A percentile compares a stretch with the other conserved stretches of the same genome.
Evolutionary conservation across 2,888 invertebrate genomes (phyloP).

Genomic region (Prenolepis imparis): DNA sequence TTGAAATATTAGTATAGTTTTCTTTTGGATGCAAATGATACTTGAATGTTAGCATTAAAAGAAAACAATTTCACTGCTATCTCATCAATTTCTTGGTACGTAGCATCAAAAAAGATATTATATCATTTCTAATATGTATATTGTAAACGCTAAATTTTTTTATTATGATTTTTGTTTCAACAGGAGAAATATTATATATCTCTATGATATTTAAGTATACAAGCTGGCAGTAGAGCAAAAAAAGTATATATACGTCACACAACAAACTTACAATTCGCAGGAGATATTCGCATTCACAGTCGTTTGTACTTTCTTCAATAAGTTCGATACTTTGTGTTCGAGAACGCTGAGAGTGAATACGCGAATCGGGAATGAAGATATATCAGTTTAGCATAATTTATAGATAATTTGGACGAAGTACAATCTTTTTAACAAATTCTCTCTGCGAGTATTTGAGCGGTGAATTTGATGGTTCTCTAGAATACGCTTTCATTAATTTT

Average conservation of each 20-base stretch:
- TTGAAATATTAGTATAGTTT: neutral
- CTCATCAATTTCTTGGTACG: neutral
- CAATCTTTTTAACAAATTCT: conserved; percentile 18
- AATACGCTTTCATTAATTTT: conserved; percentile 41
- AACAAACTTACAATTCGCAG: conserved; percentile 44
- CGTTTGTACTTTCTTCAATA: conserved; percentile 54
- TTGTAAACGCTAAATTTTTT: conserved; percentile 24
- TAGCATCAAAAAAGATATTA: conserved; percentile 9
- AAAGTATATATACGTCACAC: conserved; percentile 27
- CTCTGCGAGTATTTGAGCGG: neutral
- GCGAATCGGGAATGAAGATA: conserved; percentile 12
- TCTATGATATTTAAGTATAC: conserved; percentile 51
- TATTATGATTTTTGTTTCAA: conserved; percentile 39
- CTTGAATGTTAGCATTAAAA: neutral
- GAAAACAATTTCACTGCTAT: neutral
- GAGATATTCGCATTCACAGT: conserved; percentile 29
- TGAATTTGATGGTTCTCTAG: conserved; percentile 51
- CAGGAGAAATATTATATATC: conserved; percentile 28
- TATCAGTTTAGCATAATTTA: conserved; percentile 20
- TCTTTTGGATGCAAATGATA: neutral
- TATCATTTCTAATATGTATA: neutral
- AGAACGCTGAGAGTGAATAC: conserved; percentile 5
- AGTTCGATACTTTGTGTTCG: conserved; percentile 37
- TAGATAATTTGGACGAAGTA: conserved; percentile 39
- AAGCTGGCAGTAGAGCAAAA: conserved; percentile 54